Percentiles rank a stretch among this genome's conserved stretches.
Conservation (phyloP, 2,797 vertebrate species). For the Brachyalestes nurse region DNA sequence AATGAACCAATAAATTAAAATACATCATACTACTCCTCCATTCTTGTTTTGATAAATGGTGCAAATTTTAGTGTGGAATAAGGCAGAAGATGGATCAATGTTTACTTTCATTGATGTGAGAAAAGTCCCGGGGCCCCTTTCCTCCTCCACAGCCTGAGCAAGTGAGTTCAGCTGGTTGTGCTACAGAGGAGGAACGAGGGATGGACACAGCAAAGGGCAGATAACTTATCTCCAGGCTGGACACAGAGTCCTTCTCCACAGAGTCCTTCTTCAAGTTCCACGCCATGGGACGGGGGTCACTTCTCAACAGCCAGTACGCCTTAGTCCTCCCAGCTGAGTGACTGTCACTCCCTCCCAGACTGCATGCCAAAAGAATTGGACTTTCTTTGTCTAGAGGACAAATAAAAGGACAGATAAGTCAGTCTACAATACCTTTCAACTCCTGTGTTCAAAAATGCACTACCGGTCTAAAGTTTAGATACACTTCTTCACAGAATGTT, state of each 20-base stretch:
- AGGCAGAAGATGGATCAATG: conserved; percentile 69
- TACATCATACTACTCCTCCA: conserved; percentile 57
- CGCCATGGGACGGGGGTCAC: conserved; percentile 10
- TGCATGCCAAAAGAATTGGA: conserved; percentile 80
- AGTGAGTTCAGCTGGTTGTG: conserved; percentile 42
- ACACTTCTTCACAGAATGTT: neutral
- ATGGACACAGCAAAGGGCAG: conserved; percentile 26
- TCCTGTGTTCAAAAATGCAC: neutral
- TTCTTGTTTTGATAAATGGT: conserved; percentile 50
- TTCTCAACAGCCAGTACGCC: conserved; percentile 10
- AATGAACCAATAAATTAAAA: conserved; percentile 65
- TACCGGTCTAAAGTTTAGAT: neutral
- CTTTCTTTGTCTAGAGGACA: conserved; percentile 74
- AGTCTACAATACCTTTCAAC: neutral
- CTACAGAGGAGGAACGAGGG: conserved; percentile 46
- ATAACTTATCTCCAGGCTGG: conserved; percentile 5
- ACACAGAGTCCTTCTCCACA: neutral
- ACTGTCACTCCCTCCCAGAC: conserved; percentile 72
- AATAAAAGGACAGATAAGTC: neutral
- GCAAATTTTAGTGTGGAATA: conserved; percentile 54
- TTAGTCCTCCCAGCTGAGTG: conserved; percentile 34
- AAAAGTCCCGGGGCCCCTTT: conserved; percentile 54
- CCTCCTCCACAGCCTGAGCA: conserved; percentile 47
- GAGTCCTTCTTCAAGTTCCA: conserved; percentile 23
- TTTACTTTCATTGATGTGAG: conserved; percentile 56